Base-by-base conservation (phyloP, 64 coral and sea anemone genomes). In the Pachyseris speciosa region DNA sequence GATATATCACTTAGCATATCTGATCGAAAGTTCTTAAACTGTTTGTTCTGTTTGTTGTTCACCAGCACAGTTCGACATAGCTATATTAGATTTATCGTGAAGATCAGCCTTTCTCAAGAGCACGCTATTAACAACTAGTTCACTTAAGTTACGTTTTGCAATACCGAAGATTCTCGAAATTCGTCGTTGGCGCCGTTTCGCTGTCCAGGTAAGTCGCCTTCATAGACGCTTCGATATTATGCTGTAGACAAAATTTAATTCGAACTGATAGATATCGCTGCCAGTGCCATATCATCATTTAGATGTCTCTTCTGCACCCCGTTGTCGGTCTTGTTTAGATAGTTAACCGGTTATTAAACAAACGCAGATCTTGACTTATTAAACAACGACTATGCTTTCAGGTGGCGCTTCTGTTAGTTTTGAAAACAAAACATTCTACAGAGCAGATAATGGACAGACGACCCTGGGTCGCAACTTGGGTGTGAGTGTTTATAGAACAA, bases 311-410 rank as follows among this genome's bases (percentile, higher is more conserved):
- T 5, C 58, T 25, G 27, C 58, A 25, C 58, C 24, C 25, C 10
- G 9, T 20, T 61, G 58, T 61, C 17, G n/a, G 5, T 9, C 58
- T 61, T 61, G 58, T 61, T 61, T 61, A 61, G 58, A 61, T 61
- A 25, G 58, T 61, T 61, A 61, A 61, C 58, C 1, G 4, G 3
- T 61, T 24, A 24, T 20, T 61, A 38, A 20, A 39, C 67, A 38
- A 71, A 71, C 67, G 36, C 67, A 39, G 36, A 22, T 39, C 67
- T 70, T 70, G 9, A 70, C 17, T 71, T 71, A n/a, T n/a, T n/a
- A n/a, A 37, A 39, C 32, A 39, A 37, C 19, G 38, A 38, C 22
- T 22, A 20, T 39, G 33, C 34, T 39, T 71, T 71, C 67, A 39
- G 32, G 67, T 71, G 67, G 16, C 19, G 13, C 13, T 17, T 71